Base-by-base conservation (phyloP, 2,113 vertebrate genomes). In the Manacus vitellinus region DNA sequence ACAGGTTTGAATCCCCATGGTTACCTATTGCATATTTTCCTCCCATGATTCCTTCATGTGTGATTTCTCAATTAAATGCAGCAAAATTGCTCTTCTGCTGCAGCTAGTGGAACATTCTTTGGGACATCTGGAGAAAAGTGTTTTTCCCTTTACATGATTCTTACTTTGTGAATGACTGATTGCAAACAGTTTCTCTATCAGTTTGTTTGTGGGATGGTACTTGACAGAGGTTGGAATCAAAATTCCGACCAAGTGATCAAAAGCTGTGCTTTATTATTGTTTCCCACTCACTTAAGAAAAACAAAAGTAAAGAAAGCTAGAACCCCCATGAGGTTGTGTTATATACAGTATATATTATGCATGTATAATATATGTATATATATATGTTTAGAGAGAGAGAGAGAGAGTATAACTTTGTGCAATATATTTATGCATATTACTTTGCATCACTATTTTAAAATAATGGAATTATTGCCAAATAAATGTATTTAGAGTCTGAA, bases 251-350 rank as follows among this genome's bases (percentile, higher is more conserved):
- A 37, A 55, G 4, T 18, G 17, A 66, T 23, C 10, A 81, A 51
- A 78, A 20, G 7, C 12, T 86, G 8, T 43, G 37, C 28, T 66
- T 68, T 18, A 8, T 15, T 73, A 27, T 39, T 0, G 27, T 71
- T 94, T 77, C 6, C 17, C 6, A 39, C 9, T 67, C 13, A 37
- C 21, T 82, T 39, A 79, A 68, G 12, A 2, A 7, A 24, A 62
- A 41, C 25, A 39, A 63, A 28, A 9, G 3, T 7, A 56, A 85
- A 66, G 41, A 56, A 59, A 75, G 6, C 3, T 79, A 66, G 51
- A 85, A n/a, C 0, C 3, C 2, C 5, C 8, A 47, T 47, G 10
- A 61, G 2, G 1, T 62, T 70, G 2, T 59, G 10, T 28, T 55
- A 28, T 8, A 31, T n/a, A n/a, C 9, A 30, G 70, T 15, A 35